Evolutionary conservation across 2,888 invertebrate species (phyloP), one percentile per base, ranked within the genome.

Genomic region (Esperia sulphurella): DNA sequence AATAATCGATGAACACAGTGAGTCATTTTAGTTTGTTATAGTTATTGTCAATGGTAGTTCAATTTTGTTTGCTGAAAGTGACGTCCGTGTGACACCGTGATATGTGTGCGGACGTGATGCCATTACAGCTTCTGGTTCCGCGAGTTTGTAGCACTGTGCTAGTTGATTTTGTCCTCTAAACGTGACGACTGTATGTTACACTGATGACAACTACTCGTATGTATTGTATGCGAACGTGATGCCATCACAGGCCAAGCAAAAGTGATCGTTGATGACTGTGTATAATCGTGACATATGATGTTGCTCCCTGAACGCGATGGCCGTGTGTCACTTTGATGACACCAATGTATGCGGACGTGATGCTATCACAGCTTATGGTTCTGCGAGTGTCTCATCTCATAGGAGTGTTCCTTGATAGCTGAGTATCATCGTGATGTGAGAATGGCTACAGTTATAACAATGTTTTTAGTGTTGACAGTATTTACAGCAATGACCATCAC

Each of bases 311-410:
- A 33, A 10, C 33, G 8, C 8, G 10, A 10, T 3, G 33, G 33
- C 44, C n/a, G 44, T 44, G 37, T 44, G 10, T 35, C 35, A 10
- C 14, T n/a, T 6, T 35, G 31, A 35, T 35, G 35, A 44, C 35
- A 44, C 14, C 14, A 14, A 39, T 14, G 35, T 44, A 21, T 35
- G 6, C 10, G 21, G 35, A 44, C 44, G 44, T 44, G 44, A 44
- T 35, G 35, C 14, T 37, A 44, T 44, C 38, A 44, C 7, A 33
- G 8, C 10, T 33, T 33, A 33, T 4, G 30, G 28, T 42, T 30
- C 12, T 13, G 28, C 30, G 42, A 30, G 12, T 42, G 14, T 12
- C 10, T 33, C 33, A 10, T 10, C 21, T 21, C 21, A 21, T 21
- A 21, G 2, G 5, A 21, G 2, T 3, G 21, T 2, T n/a, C n/a